These are phyloP conservation scores for Larimichthys crocea DNA, from an alignment of 2,113 vertebrate species.

Conservation along the genomic window DNA sequence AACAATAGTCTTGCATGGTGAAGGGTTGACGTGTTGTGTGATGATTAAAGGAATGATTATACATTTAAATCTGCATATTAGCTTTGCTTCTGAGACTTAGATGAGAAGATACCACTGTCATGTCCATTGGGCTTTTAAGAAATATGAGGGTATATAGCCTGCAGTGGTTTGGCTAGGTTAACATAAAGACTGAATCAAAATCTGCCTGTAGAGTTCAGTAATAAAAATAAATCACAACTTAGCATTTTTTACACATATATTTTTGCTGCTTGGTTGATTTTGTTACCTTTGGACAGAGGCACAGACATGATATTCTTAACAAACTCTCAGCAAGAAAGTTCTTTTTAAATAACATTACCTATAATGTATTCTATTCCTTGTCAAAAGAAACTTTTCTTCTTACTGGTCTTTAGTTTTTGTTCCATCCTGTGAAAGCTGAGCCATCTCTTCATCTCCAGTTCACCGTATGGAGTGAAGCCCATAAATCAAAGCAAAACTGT, in stretches of 20 bases:
- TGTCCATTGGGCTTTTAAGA: not conserved
- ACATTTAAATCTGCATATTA: too few species aligned
- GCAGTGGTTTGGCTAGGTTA: too few species aligned
- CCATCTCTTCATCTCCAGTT: not conserved
- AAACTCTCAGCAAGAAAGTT: too few species aligned
- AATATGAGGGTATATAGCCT: not conserved
- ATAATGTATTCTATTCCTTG: not conserved
- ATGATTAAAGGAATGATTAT: not conserved
- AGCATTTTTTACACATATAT: not conserved
- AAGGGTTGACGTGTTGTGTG: not conserved
- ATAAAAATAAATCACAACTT: too few species aligned
- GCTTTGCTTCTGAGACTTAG: not conserved
- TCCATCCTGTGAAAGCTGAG: not conserved
- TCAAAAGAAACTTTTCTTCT: not conserved
- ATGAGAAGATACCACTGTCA: not conserved
- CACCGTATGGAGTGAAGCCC: not conserved
- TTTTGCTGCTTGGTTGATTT: not conserved
- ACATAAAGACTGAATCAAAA: too few species aligned
- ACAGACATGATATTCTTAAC: not conserved
- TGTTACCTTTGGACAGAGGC: not conserved
- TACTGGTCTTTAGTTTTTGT: not conserved
- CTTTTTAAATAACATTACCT: not conserved
- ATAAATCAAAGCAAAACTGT: constrained; percentile 33
- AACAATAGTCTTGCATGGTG: not conserved
- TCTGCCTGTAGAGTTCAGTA: too few species aligned